Evolutionary conservation across 37 sponge, comb jelly and placozoan genomes (phyloP), one percentile per base, ranked within the genome.

Genomic region (Spongia lamella): DNA sequence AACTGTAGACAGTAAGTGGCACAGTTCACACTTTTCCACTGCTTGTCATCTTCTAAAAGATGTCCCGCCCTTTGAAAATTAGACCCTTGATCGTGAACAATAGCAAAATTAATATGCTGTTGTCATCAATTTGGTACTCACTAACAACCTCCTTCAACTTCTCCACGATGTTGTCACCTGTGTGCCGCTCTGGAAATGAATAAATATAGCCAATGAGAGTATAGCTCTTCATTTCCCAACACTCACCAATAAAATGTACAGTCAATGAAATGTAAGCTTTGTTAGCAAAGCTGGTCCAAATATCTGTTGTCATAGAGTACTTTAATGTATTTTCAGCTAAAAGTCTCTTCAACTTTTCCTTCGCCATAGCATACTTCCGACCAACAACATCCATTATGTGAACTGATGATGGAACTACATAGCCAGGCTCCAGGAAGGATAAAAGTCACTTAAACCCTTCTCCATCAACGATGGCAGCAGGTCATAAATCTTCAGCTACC

Each of bases 381-480:
- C 17, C 40, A 32, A 65, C 7, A 5, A 65, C 33, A 53, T 26
- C 7, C 27, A 19, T 34, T 27, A 43, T 5, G 31, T 51, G 72
- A 20, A 29, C 29, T 52, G 5, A 16, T 51, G n/a, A n/a, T 27
- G 72, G 72, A 9, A 71, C 9, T 5, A 27, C 22, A 25, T 71
- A 71, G 2, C 72, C 54, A 2, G 72, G 4, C 47, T 71, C 72
- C 31, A 71, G 33, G 31, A 30, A 52, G n/a, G n/a, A n/a, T n/a
- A n/a, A n/a, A n/a, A n/a, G n/a, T n/a, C n/a, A n/a, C n/a, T 14
- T n/a, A n/a, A n/a, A n/a, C n/a, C n/a, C n/a, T n/a, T n/a, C n/a
- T n/a, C n/a, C n/a, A n/a, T n/a, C n/a, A 25, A 74, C 75, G n/a
- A 74, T 74, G 1, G 26, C 53, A 71, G 54, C 54, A 2, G 72